Evolutionary conservation across 2,797 vertebrate species (phyloP), one percentile per base, ranked within the genome.

Genomic region (Enteromius radiatus): DNA sequence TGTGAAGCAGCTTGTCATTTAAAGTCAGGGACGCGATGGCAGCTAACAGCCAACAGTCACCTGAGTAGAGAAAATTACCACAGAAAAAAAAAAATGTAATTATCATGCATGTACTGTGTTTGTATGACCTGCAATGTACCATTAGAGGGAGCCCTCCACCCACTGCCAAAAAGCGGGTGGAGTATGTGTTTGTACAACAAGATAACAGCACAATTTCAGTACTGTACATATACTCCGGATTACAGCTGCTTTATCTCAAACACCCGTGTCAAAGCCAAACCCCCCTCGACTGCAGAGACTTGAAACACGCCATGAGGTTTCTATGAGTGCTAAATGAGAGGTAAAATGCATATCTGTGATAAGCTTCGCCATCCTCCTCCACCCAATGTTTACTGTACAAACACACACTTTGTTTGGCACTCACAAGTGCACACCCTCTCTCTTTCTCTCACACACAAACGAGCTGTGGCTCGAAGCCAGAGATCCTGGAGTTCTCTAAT

Each of bases 41-140:
- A 69, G 97, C 97, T 56, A 98, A 91, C 71, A 98, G 92, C 97
- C 97, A 98, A 88, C 96, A 98, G 90, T 98, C 97, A 0, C 97
- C 96, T 97, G 86, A 85, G 74, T 17, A 54, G 23, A 68, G 68
- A 70, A 19, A 21, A 63, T 43, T 0, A n/a, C 36, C 28, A 64
- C 49, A 80, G 36, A 45, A 41, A 56, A 45, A 3, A 4, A 56
- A 3, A 54, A 41, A 36, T 5, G 7, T 9, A 10, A 54, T n/a
- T 2, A 56, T 56, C 3, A 11, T 31, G n/a, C 11, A 43, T 43
- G 41, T 11, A 43, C 41, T 43, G 41, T 26, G 3, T 21, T 31
- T 41, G 31, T 14, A 36, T 8, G 43, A 26, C 28, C 47, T 52
- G 41, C 17, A 65, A 54, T 67, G 1, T 6, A 1, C 17, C 80